Base-by-base conservation (phyloP, 2,888 invertebrate genomes). In the Philhelius pedissequus region DNA sequence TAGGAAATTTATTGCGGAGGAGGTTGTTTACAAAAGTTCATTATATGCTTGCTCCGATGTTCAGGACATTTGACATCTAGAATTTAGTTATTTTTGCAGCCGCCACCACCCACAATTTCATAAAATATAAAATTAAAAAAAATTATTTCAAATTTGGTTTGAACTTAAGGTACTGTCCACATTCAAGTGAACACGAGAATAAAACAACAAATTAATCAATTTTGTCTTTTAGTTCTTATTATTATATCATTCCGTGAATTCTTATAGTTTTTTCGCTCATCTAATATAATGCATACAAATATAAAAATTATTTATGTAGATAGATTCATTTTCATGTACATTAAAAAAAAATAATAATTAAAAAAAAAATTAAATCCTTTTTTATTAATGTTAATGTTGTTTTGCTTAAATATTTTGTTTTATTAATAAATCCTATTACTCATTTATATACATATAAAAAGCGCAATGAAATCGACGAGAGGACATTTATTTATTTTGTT, bases 231-330 rank as follows among this genome's bases (percentile, higher is more conserved):
- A n/a, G 60, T 66, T 32, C 58, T 70, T 38, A 32, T 40, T n/a
- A n/a, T n/a, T n/a, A 75, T 73, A 74, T 79, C 62, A 62, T 78
- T 60, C 18, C 60, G 56, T 68, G 38, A 64, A 35, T 56, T 20
- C 8, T 56, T 56, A 35, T 25, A 68, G 25, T 78, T 48, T 69
- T n/a, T 74, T 52, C 70, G 78, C 79, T 74, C 69, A 70, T 83
- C 79, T 40, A 79, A 79, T 83, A 80, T 70, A 20, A 77, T 71
- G 80, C 84, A 84, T 84, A 84, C 75, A 84, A 84, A 84, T 84
- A 84, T 84, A 84, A 84, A 84, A 84, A 84, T 84, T 50, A 80
- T 80, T 80, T 48, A 76, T 76, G 80, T 80, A 75, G 45, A 70
- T 75, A 84, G 75, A 84, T 71, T 78, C 71, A 56, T 80, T 80